These are phyloP conservation scores for Anser cygnoides DNA, from an alignment of 2,113 vertebrate genomes.

Conservation along the genomic window DNA sequence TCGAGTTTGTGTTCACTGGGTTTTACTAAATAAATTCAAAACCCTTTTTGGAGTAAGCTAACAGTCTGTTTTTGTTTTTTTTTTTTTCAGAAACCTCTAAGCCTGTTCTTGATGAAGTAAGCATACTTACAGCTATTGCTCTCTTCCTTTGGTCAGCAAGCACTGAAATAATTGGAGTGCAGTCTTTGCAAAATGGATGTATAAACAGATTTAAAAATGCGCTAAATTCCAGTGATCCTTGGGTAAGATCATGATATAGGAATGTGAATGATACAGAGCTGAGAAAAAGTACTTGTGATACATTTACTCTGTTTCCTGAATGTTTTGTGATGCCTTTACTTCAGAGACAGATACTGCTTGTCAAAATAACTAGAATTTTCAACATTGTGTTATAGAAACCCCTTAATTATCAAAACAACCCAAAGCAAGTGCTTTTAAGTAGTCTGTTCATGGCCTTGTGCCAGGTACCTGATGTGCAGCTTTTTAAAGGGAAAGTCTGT, in stretches of 20 bases:
- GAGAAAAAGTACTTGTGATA: neutral
- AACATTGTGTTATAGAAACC: neutral
- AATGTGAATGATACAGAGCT: neutral
- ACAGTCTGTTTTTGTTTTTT: neutral
- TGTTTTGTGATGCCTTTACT: slow-evolving; percentile 11
- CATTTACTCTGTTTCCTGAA: neutral
- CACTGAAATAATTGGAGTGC: slow-evolving; percentile 90
- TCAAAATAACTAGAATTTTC: slow-evolving; percentile 18
- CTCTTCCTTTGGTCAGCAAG: slow-evolving; percentile 94
- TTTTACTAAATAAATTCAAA: slow-evolving; percentile 14
- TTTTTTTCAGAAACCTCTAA: slow-evolving; percentile 82
- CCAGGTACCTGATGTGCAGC: neutral
- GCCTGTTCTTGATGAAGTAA: slow-evolving; percentile 89
- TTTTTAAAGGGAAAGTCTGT: neutral
- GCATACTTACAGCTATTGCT: slow-evolving; percentile 92
- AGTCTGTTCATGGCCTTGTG: neutral
- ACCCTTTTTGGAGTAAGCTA: slow-evolving; percentile 2
- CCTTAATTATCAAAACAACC: neutral
- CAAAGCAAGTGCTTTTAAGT: neutral
- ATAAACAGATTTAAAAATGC: slow-evolving; percentile 90
- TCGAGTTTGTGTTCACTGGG: neutral
- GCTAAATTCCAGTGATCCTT: slow-evolving; percentile 91
- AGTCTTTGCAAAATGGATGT: slow-evolving; percentile 91
- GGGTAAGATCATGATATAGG: slow-evolving; percentile 78
- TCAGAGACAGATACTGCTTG: neutral